Evolutionary conservation across 1,140 invertebrate genomes (phyloP).

Genomic region (Dendrolimus kikuchii): DNA sequence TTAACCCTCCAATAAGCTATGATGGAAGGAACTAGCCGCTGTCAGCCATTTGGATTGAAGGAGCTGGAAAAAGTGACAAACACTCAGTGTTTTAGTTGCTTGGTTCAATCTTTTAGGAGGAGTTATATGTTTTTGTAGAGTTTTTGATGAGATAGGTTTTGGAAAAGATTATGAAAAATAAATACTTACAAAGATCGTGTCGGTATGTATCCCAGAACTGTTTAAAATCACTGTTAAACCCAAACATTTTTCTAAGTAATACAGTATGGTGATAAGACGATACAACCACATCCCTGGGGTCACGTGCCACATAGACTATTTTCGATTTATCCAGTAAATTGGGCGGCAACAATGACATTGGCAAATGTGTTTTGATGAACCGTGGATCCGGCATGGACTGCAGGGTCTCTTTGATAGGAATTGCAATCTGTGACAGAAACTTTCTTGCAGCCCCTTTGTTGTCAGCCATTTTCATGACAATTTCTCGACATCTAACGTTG

Average conservation of each 20-base stretch:
- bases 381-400: constrained; percentile 62
- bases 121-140: too few species aligned
- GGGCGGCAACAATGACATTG: constrained; percentile 72
- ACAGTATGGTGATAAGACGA: constrained; percentile 76
- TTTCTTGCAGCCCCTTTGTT: not conserved
- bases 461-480: too few species aligned
- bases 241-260: constrained; percentile 74
- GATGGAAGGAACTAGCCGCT: too few species aligned
- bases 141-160: too few species aligned
- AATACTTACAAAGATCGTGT: constrained; percentile 75
- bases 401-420: constrained; percentile 6
- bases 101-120: too few species aligned
- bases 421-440: constrained; percentile 1
- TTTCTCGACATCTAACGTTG: too few species aligned
- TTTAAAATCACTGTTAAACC: constrained; percentile 78
- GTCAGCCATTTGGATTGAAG: too few species aligned
- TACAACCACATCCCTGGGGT: constrained; percentile 10
- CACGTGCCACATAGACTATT: constrained; percentile 63
- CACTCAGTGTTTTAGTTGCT: too few species aligned
- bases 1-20: too few species aligned
- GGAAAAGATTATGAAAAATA: too few species aligned
- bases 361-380: constrained; percentile 78
- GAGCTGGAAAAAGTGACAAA: too few species aligned
- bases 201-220: constrained; percentile 82
- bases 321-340: constrained; percentile 51